Evolutionary conservation across 2,888 invertebrate genomes (phyloP), one percentile per base, ranked within the genome.

Genomic region (Marasmarcha lunaedactyla): DNA sequence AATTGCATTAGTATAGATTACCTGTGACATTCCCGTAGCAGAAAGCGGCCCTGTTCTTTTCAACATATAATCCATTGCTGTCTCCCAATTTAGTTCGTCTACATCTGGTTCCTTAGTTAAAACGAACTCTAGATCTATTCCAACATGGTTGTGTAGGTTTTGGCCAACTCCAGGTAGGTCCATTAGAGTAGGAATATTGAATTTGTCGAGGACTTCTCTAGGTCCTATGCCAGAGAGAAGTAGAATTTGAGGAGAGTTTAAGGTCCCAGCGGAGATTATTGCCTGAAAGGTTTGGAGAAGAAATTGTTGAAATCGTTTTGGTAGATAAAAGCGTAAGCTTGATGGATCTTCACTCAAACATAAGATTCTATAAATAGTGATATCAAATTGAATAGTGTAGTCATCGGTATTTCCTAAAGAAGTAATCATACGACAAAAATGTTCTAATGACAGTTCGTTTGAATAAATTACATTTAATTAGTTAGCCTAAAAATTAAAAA

Each of bases 81-180:
- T 69, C 0, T 86, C 84, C 89, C 89, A 90, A 46, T 85, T 85
- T 38, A 90, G 55, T 35, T 87, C 85, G 1, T 85, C 85, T 0
- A 71, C 59, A 34, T 85, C 83, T 0, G 83, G 76, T 33, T 83
- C 73, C 40, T 85, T 78, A 2, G 60, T 72, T 50, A 89, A 63
- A 0, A 73, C 71, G 54, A 85, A 90, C n/a, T 81, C 74, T 6
- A 90, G 46, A 4, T 71, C 74, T 25, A 87, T 87, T 1, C 89
- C 87, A 0, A 90, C 88, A 51, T 90, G 90, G 56, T 90, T 90
- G 42, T 89, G 89, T 1, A 90, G 64, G 54, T 90, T 90, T 53
- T 86, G 85, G 0, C 90, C 90, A 1, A 90, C 90, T 0, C 90
- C 90, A 0, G 88, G 89, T 13, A 90, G 64, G 45, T 90, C 85